Conservation (phyloP, 64 coral and sea anemone species). For the Orbicella faveolata region DNA sequence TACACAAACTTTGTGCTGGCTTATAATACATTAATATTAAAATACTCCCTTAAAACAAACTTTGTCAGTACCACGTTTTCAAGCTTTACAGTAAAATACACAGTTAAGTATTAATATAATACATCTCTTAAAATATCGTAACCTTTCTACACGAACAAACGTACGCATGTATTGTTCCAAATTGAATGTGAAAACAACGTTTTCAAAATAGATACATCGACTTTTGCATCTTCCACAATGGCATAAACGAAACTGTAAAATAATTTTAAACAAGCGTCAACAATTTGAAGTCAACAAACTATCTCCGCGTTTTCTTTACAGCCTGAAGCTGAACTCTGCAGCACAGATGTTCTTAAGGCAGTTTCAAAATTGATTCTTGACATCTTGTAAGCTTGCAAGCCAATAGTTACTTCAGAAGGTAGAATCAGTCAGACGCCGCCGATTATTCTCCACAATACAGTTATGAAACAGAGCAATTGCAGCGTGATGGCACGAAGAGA, state of each 20-base stretch:
- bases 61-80: not conserved
- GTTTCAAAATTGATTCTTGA: not conserved
- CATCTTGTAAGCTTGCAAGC: not conserved
- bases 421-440: not conserved
- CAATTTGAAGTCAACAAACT: too few relatives aligned
- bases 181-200: not conserved
- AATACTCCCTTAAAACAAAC: not conserved
- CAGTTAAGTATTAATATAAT: slow-evolving; percentile 1
- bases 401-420: not conserved
- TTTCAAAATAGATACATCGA: not conserved
- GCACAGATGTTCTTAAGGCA: not conserved
- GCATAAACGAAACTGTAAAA: too few relatives aligned
- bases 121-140: not conserved
- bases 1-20: not conserved
- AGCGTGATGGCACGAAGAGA: slow-evolving; percentile 1
- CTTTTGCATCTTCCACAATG: not conserved
- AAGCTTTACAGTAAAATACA: not conserved
- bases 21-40: not conserved
- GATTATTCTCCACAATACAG: not conserved
- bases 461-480: not conserved
- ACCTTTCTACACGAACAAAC: not conserved
- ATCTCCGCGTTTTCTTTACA: not conserved
- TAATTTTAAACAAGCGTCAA: too few relatives aligned
- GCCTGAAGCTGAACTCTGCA: not conserved
- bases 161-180: too few relatives aligned